Conservation (phyloP, 2,113 vertebrate species). For the Silurus meridionalis region DNA sequence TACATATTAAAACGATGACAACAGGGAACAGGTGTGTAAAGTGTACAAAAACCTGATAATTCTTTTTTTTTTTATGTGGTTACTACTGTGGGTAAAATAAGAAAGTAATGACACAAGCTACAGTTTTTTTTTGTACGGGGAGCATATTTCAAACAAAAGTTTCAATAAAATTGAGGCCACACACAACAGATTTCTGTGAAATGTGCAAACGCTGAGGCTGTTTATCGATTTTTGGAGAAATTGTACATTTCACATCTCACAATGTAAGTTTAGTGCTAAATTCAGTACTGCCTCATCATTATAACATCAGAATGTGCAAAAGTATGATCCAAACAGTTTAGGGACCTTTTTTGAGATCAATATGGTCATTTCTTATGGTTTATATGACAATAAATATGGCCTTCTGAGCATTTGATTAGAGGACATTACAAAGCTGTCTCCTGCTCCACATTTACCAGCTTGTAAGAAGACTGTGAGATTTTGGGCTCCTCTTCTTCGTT, state of each 20-base stretch:
- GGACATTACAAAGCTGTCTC: conserved; percentile 79
- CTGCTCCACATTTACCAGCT: conserved; percentile 65
- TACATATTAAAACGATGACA: neutral
- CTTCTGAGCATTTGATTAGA: neutral
- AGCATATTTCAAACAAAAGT: neutral
- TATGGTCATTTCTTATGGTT: neutral
- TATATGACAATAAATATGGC: neutral
- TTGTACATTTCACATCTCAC: neutral
- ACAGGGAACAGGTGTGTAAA: neutral
- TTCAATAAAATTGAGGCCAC: neutral
- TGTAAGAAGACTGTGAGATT: conserved; percentile 26
- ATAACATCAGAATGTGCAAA: neutral
- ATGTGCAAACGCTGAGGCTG: neutral
- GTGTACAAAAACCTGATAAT: neutral
- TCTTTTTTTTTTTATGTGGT: neutral
- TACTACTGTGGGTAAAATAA: neutral
- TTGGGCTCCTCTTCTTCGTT: conserved; percentile 55
- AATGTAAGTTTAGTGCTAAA: neutral
- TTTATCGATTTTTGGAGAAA: neutral
- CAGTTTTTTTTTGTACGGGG: neutral
- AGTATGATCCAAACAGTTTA: neutral
- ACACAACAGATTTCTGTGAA: neutral
- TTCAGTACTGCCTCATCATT: neutral
- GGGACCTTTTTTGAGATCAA: neutral
- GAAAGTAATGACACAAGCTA: neutral